Evolutionary conservation across 2,888 invertebrate genomes (phyloP), one percentile per base, ranked within the genome.

Genomic region (Dasysyrphus albostriatus): DNA sequence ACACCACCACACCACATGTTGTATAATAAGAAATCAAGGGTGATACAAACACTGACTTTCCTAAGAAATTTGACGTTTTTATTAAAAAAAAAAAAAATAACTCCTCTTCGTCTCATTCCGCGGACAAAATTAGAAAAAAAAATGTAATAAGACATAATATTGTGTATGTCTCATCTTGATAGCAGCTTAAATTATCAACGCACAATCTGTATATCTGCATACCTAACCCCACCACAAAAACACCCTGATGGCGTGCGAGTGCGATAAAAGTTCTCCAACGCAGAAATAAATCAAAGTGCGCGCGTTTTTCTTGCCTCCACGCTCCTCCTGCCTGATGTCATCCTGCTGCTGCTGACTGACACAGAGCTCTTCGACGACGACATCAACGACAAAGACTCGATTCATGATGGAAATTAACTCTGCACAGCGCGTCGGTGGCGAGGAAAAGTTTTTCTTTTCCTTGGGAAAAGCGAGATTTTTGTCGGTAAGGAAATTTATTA

Each of bases 231-330:
- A 9, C 63, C 61, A 24, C 78, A 54, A 12, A 14, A 54, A 54
- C 29, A 54, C 0, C 70, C 74, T 61, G 61, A 42, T 75, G 76
- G 67, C 76, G 67, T 80, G 84, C 76, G 69, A 85, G 81, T 56
- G 65, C 76, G 81, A 85, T 85, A 76, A 85, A 85, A 85, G 73
- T 77, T 81, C 67, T 81, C 76, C 76, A 73, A 73, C 72, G 76
- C 73, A 81, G 39, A 69, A 76, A 85, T 85, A 85, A 85, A 85
- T 85, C 84, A 85, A 85, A 85, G 72, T 54, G 61, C 70, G 65
- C 65, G 70, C 47, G 32, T 61, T 19, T 59, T 42, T 42, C 24
- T 14, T 63, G 34, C n/a, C 44, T n/a, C 14, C 16, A 5, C 47
- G 19, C 39, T 42, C 9, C 7, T 19, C 44, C 70, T 56, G 19